Conservation (phyloP, 2,797 vertebrate species). For the Eidolon dupreanum region DNA sequence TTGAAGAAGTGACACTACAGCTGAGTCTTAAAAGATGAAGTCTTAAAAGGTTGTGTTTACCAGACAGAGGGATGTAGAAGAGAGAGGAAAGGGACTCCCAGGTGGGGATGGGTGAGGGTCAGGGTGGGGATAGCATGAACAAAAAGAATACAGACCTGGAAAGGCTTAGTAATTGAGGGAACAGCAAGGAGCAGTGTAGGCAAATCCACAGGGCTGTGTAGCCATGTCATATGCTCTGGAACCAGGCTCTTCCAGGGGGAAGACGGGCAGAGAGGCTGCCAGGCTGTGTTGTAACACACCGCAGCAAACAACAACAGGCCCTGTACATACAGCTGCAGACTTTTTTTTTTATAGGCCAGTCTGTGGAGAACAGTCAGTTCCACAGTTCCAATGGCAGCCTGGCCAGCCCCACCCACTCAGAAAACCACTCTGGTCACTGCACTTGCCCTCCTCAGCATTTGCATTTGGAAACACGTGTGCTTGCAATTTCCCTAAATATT, state of each 20-base stretch:
- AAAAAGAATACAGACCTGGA: not conserved
- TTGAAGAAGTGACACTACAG: not conserved
- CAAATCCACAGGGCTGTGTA: slow-evolving; percentile 36
- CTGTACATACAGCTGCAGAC: slow-evolving; percentile 65
- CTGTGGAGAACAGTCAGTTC: slow-evolving; percentile 69
- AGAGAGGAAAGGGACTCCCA: not conserved
- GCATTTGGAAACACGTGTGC: slow-evolving; percentile 15
- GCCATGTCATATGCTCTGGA: slow-evolving; percentile 55
- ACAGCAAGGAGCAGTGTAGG: not conserved
- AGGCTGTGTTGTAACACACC: slow-evolving; percentile 74
- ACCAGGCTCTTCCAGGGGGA: slow-evolving; percentile 54
- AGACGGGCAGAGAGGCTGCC: slow-evolving; percentile 53
- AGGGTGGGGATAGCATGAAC: not conserved
- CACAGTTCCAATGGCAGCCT: not conserved
- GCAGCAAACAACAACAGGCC: slow-evolving; percentile 63
- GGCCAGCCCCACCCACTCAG: slow-evolving; percentile 27
- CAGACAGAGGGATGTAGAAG: not conserved
- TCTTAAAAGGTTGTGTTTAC: not conserved
- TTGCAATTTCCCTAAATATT: slow-evolving; percentile 19
- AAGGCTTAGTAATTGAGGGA: not conserved
- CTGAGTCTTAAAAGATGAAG: not conserved
- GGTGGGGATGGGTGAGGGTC: not conserved
- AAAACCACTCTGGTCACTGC: slow-evolving; percentile 2
- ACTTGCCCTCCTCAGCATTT: slow-evolving; percentile 27
- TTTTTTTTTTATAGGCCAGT: slow-evolving; percentile 47